phyloP scores from a whole-genome alignment of 1,140 invertebrate species.

The Hyles vespertilio region DNA sequence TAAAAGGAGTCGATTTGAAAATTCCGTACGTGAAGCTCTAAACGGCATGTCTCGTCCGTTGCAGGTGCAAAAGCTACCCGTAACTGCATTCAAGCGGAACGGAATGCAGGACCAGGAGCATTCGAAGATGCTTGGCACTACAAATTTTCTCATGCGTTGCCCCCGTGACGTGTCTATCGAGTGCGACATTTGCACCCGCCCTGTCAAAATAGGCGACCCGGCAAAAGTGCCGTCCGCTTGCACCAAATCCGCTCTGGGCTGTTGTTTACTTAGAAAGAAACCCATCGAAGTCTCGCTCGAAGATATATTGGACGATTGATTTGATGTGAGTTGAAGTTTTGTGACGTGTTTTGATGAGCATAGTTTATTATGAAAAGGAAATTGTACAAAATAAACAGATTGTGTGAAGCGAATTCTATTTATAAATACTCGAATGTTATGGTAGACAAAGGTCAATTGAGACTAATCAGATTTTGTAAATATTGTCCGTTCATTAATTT shows the following conservation, averaged over 20 bases:
- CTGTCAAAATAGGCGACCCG: slow-evolving; percentile 46
- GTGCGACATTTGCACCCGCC: slow-evolving; percentile 36
- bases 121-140: slow-evolving; percentile 48
- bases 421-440: too few species aligned
- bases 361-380: too few species aligned
- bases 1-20: not conserved
- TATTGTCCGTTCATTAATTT: too few species aligned
- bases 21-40: slow-evolving; percentile 13
- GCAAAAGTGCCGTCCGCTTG: slow-evolving; percentile 44
- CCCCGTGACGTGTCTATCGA: slow-evolving; percentile 53
- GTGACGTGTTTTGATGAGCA: too few species aligned
- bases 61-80: slow-evolving; percentile 58
- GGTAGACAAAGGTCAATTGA: too few species aligned
- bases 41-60: slow-evolving; percentile 48
- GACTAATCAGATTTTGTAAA: too few species aligned
- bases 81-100: slow-evolving; percentile 63
- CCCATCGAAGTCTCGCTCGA: slow-evolving; percentile 51
- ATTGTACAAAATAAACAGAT: too few species aligned
- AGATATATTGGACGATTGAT: slow-evolving; percentile 52
- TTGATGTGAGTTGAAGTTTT: not conserved
- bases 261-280: slow-evolving; percentile 40
- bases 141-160: slow-evolving; percentile 53
- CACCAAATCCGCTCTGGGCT: slow-evolving; percentile 24
- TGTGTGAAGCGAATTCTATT: too few species aligned
- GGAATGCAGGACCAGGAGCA: slow-evolving; percentile 65